These are phyloP conservation scores for Tetramorium simillimum DNA, from an alignment of 1,140 invertebrate species.

Conservation along the genomic window DNA sequence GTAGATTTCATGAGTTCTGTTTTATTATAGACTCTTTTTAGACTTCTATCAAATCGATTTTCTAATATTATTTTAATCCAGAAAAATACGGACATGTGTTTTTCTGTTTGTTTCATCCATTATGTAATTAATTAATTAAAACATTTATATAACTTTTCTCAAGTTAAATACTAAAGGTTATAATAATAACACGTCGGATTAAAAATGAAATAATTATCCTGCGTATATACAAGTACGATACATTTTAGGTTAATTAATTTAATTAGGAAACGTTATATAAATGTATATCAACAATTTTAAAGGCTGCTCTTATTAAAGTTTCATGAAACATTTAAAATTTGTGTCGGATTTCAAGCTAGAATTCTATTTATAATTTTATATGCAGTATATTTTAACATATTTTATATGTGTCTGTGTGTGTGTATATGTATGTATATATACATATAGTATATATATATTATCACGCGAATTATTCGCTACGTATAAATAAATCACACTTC, in stretches of 20 bases:
- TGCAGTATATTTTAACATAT: background rate
- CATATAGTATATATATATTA: too few relatives aligned
- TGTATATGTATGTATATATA: too few relatives aligned
- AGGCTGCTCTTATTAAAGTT: background rate
- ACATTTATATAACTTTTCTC: background rate
- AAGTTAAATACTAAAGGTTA: background rate
- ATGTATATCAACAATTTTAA: background rate
- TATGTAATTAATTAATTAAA: background rate
- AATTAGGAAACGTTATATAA: background rate
- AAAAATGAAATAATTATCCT: background rate
- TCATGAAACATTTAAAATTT: background rate
- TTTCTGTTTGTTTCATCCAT: background rate
- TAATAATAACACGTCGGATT: background rate
- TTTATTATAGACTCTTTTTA: background rate
- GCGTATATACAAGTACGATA: background rate
- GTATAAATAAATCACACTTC: background rate
- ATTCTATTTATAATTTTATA: background rate
- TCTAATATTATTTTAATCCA: background rate
- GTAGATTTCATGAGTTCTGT: background rate
- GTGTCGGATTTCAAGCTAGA: background rate
- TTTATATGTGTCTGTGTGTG: too few relatives aligned
- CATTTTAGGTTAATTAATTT: background rate
- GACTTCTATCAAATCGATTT: background rate
- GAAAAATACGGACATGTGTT: background rate
- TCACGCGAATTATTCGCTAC: background rate